Base-by-base conservation (phyloP, 2,888 invertebrate species). In the Chrysina gloriosa region DNA sequence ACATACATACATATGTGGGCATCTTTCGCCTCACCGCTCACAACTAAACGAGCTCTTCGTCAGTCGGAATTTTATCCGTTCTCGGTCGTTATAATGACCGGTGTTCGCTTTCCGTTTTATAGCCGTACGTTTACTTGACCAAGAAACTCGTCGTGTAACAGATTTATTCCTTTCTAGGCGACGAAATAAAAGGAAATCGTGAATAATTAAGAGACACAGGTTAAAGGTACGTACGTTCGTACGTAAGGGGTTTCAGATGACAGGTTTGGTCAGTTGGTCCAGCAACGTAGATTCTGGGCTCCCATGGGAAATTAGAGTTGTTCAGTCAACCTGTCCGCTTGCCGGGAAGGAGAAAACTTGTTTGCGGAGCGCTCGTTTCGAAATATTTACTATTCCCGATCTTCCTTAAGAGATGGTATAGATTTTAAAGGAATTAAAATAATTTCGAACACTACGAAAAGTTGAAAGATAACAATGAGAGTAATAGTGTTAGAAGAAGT, bases 291-390 rank as follows among this genome's bases (percentile, higher is more conserved):
- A 63, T 63, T 63, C 67, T 68, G 68, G 27, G 68, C 73, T 78
- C 78, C 78, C 79, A 80, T 81, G 81, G 80, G 81, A 81, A 80
- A 80, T 79, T 75, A 78, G 74, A 74, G 39, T 74, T 74, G 72
- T 52, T 50, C 63, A 65, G 66, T 42, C 67, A 61, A 61, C 67
- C 65, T 63, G 69, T 52, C 61, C 47, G 64, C 66, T 65, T 67
- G 36, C 36, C 34, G 54, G 64, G 64, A 58, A 58, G 58, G 58
- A 58, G 52, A 66, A 29, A 67, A 69, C 63, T 69, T 65, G 66
- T 63, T 63, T 50, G 54, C 21, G 29, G 42, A 34, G 36, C 29
- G 50, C 42, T 48, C 25, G 31, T 68, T 67, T 64, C 65, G 11
- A 21, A 52, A 25, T 14, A 58, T 58, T 58, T 58, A 58, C 27